A percentile compares a stretch with the other conserved stretches of the same genome.
These are phyloP conservation scores for Stegana nigrithorax DNA, from an alignment of 2,888 invertebrate genomes.

Conservation along the genomic window DNA sequence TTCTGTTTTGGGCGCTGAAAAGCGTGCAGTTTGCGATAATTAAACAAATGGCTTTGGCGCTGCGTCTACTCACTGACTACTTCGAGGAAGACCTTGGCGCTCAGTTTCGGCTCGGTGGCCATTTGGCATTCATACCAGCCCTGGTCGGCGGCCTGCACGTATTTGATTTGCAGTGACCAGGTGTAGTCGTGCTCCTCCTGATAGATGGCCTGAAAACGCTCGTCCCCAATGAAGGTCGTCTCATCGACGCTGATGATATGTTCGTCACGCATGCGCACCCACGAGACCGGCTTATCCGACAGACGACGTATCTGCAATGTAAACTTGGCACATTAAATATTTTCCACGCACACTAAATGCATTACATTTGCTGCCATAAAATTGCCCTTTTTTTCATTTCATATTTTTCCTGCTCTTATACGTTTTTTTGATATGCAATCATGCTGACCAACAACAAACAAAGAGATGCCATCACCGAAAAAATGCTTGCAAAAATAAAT, in stretches of 20 bases:
- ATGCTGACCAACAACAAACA: constrained; percentile 1
- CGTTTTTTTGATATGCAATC: constrained; percentile 5
- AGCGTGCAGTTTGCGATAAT: background rate
- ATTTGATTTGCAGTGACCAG: constrained; percentile 92
- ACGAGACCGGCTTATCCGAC: constrained; percentile 83
- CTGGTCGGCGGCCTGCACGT: constrained; percentile 86
- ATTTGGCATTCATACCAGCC: constrained; percentile 95
- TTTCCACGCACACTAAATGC: background rate
- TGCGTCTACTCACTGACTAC: constrained; percentile 83
- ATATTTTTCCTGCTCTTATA: too few species aligned
- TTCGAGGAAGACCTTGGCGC: constrained; percentile 88
- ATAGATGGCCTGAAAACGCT: constrained; percentile 89
- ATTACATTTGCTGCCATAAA: background rate
- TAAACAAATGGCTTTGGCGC: background rate
- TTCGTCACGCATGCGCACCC: constrained; percentile 88
- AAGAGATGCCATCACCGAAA: background rate
- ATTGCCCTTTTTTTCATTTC: too few species aligned
- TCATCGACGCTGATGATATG: constrained; percentile 89
- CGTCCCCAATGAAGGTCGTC: constrained; percentile 89
- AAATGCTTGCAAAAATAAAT: background rate
- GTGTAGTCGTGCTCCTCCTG: constrained; percentile 79
- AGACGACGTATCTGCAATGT: constrained; percentile 59
- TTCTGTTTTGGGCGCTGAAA: constrained; percentile 89
- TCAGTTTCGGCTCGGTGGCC: constrained; percentile 93
- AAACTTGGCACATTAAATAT: too few species aligned